Conservation (phyloP, 1,140 invertebrate species). For the Doryteuthis pealeii region DNA sequence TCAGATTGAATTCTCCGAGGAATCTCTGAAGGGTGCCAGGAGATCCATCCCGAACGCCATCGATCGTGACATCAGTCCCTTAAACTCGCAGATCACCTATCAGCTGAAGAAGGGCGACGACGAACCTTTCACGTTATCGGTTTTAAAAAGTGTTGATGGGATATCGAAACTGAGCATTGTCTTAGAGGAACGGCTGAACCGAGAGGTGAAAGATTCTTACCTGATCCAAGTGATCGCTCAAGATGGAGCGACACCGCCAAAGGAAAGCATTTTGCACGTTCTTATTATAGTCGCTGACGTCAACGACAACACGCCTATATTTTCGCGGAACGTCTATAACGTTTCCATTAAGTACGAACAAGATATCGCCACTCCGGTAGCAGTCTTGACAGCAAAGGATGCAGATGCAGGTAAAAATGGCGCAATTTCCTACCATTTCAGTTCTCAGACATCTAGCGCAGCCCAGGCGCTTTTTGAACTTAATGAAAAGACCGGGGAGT, state of each 20-base stretch:
- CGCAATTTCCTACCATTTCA: no score
- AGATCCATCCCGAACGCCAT: no score
- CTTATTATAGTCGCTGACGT: constrained; percentile 63
- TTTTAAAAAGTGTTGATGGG: constrained; percentile 40
- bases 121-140: no score
- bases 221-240: constrained; percentile 59
- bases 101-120: no score
- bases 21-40: constrained; percentile 24
- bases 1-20: constrained; percentile 42
- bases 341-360: constrained; percentile 66
- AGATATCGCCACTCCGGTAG: no score
- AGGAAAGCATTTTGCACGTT: constrained; percentile 25
- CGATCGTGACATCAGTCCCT: no score
- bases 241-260: constrained; percentile 62
- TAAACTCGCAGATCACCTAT: no score
- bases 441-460: no score
- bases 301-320: constrained; percentile 52
- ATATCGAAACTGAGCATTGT: constrained; percentile 42
- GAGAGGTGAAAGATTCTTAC: constrained; percentile 38
- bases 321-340: constrained; percentile 67
- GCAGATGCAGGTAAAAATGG: no score
- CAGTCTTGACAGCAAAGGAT: no score
- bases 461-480: not conserved
- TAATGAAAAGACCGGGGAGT: no score
- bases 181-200: constrained; percentile 36